Evolutionary conservation across 2,797 vertebrate genomes (phyloP).

Genomic region (Poeciliopsis gracilis): DNA sequence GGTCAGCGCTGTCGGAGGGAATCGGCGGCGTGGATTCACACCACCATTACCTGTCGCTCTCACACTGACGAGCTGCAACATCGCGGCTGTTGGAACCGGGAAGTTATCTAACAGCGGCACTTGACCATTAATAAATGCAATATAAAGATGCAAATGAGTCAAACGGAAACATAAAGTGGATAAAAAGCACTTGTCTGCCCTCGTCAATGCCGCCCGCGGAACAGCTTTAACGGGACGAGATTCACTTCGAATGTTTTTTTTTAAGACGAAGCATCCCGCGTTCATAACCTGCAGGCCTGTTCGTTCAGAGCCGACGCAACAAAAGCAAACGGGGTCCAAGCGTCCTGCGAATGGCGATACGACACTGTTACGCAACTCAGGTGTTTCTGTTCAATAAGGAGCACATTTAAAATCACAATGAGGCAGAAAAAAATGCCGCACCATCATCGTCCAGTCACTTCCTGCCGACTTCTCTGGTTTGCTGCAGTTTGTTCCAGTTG

Average conservation of each 20-base stretch:
- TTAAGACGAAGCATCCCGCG: not conserved
- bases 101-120: not conserved
- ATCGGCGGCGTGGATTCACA: constrained; percentile 57
- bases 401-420: no score
- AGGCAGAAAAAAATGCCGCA: no score
- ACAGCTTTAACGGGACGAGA: not conserved
- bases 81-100: not conserved
- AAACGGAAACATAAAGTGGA: not conserved
- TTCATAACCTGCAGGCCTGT: not conserved
- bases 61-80: not conserved
- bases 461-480: no score
- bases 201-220: not conserved
- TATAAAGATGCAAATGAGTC: not conserved
- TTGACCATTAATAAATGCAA: not conserved
- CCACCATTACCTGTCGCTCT: constrained; percentile 16
- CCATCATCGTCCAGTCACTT: no score
- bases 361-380: no score
- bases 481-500: no score
- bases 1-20: constrained; percentile 67
- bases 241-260: not conserved
- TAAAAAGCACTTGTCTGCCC: not conserved
- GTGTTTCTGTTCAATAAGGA: no score
- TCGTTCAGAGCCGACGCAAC: not conserved
- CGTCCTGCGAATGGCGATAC: no score
- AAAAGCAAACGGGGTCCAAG: not conserved